These are phyloP conservation scores for Rhinophrynus dorsalis DNA, from an alignment of 2,797 vertebrate species.

Conservation along the genomic window DNA sequence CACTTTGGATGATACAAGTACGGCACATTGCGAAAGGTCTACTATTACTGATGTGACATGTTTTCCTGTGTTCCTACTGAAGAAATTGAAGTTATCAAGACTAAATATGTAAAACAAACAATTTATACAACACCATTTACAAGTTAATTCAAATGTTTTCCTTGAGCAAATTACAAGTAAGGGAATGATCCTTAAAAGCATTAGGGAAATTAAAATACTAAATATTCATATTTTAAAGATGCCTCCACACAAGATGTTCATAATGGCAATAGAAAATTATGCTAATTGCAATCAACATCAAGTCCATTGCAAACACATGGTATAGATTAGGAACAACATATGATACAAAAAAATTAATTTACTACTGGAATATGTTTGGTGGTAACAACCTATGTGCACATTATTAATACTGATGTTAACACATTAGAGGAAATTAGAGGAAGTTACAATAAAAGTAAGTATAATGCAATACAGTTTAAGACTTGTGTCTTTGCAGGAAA, in stretches of 20 bases:
- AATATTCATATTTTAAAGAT: slow-evolving; percentile 32
- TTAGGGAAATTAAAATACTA: slow-evolving; percentile 44
- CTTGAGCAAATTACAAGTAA: neutral
- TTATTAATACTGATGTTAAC: neutral
- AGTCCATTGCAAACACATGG: slow-evolving; percentile 18
- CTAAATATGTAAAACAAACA: no score
- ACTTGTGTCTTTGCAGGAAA: neutral
- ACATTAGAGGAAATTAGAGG: neutral
- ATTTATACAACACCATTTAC: no score
- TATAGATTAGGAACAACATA: slow-evolving; percentile 21
- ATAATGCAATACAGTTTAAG: neutral
- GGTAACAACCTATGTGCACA: neutral
- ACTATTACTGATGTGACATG: no score
- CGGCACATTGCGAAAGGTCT: no score
- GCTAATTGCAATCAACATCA: slow-evolving; percentile 47
- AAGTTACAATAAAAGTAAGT: neutral
- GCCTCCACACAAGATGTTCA: slow-evolving; percentile 20
- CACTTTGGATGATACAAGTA: no score
- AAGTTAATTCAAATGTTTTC: slow-evolving; percentile 17
- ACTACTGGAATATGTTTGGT: neutral
- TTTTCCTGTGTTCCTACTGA: no score
- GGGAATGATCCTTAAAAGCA: slow-evolving; percentile 25
- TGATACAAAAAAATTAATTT: neutral
- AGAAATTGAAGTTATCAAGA: no score
- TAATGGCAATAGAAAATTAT: slow-evolving; percentile 25